These are phyloP conservation scores for Anoura caudifer DNA, from an alignment of 2,113 vertebrate species.

Conservation along the genomic window DNA sequence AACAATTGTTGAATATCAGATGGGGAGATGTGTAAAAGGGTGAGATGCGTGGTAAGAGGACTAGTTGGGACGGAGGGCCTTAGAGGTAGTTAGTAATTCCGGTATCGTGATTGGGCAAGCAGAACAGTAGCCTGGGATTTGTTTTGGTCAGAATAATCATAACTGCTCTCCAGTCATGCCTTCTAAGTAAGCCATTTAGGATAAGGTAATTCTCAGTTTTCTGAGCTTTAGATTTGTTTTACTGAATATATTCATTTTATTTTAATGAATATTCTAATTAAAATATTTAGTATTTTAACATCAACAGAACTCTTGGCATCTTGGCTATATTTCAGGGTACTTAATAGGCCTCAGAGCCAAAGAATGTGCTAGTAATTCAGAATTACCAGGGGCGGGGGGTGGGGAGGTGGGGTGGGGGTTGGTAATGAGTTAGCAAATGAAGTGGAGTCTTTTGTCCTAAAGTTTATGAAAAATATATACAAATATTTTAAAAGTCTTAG, in stretches of 20 bases:
- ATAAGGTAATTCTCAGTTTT: slow-evolving; percentile 15
- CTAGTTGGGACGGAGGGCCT: neutral
- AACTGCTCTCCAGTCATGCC: neutral
- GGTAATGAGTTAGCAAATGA: neutral
- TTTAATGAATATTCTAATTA: neutral
- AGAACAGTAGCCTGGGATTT: neutral
- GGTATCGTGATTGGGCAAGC: neutral
- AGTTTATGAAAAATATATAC: slow-evolving; percentile 22
- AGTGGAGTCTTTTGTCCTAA: neutral
- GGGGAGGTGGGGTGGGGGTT: too few relatives aligned
- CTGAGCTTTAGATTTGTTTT: slow-evolving; percentile 11
- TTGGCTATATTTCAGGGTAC: neutral
- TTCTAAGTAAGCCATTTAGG: neutral
- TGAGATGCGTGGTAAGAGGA: neutral
- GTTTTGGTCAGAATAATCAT: neutral
- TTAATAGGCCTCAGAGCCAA: neutral
- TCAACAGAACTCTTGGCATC: neutral
- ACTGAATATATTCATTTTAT: neutral
- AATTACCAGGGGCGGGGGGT: neutral
- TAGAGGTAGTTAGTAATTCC: neutral
- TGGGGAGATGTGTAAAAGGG: neutral
- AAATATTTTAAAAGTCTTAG: neutral
- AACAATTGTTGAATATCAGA: neutral
- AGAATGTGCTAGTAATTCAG: slow-evolving; percentile 12
- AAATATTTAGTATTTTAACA: neutral